Conservation (phyloP, 92 coral and sea anemone genomes). For the Porites evermanni region DNA sequence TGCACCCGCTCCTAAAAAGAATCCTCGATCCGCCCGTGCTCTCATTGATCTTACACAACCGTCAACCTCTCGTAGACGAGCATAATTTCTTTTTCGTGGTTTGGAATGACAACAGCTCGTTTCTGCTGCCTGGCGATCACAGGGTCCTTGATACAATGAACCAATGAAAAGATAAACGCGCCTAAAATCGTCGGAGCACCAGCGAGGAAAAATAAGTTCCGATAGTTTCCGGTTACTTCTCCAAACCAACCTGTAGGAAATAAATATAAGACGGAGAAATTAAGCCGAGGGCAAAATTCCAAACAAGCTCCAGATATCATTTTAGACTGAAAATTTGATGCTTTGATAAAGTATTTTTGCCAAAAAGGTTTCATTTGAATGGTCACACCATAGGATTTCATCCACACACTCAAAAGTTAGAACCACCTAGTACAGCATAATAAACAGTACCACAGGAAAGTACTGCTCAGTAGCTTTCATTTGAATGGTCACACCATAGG, state of each 20-base stretch:
- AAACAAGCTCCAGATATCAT: background rate
- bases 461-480: too few relatives aligned
- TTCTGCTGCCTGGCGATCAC: slow-evolving; percentile 27
- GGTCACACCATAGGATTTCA: too few relatives aligned
- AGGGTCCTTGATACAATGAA: slow-evolving; percentile 75
- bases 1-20: too few relatives aligned
- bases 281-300: background rate
- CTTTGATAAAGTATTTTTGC: too few relatives aligned
- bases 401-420: too few relatives aligned
- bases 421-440: too few relatives aligned
- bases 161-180: slow-evolving; percentile 70
- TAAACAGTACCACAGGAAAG: too few relatives aligned
- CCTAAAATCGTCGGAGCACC: slow-evolving; percentile 95
- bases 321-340: too few relatives aligned
- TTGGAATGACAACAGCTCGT: slow-evolving; percentile 42
- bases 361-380: too few relatives aligned
- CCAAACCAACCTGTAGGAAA: slow-evolving; percentile 87
- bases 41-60: slow-evolving; percentile 54
- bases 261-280: background rate
- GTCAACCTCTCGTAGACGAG: slow-evolving; percentile 79
- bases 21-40: too few relatives aligned
- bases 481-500: too few relatives aligned
- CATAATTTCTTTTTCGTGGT: slow-evolving; percentile 41
- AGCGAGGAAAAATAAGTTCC: slow-evolving; percentile 79
- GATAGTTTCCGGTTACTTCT: slow-evolving; percentile 79